phyloP scores from a whole-genome alignment of 2,888 invertebrate genomes.

The Myopa tessellatipennis region DNA sequence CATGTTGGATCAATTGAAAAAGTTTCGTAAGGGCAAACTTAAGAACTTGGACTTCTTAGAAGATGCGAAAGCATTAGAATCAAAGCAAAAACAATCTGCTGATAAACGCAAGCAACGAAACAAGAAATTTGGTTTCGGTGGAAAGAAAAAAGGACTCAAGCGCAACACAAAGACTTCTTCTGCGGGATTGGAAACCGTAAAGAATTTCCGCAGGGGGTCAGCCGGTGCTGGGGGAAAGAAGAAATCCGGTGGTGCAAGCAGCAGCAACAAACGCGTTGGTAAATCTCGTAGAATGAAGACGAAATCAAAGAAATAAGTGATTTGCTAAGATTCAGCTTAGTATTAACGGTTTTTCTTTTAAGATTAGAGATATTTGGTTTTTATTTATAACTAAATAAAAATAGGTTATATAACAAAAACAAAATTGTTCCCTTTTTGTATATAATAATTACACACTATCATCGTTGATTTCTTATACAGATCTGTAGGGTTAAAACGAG shows the following conservation, averaged over 20 bases:
- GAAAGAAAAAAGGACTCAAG: slow-evolving; percentile 92
- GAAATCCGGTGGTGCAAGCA: slow-evolving; percentile 51
- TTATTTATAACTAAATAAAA: no score
- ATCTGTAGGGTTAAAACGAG: no score
- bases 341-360: no score
- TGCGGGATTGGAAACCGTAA: slow-evolving; percentile 61
- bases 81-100: slow-evolving; percentile 62
- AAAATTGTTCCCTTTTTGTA: neutral
- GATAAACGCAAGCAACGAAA: slow-evolving; percentile 79
- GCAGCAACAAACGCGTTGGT: slow-evolving; percentile 70
- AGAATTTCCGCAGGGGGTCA: slow-evolving; percentile 52
- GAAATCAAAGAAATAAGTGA: slow-evolving; percentile 59
- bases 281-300: slow-evolving; percentile 69
- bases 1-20: slow-evolving; percentile 91
- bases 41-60: slow-evolving; percentile 85
- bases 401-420: neutral
- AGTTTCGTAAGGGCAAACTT: slow-evolving; percentile 87
- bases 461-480: no score
- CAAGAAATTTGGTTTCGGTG: slow-evolving; percentile 93
- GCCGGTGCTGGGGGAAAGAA: slow-evolving; percentile 39
- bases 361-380: no score
- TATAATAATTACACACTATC: no score
- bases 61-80: slow-evolving; percentile 70
- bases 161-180: slow-evolving; percentile 84
- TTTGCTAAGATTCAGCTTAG: no score